A percentile compares a stretch with the other conserved stretches of the same genome.
Evolutionary conservation across 2,888 invertebrate species (phyloP).

Genomic region (Brenthis daphne): DNA sequence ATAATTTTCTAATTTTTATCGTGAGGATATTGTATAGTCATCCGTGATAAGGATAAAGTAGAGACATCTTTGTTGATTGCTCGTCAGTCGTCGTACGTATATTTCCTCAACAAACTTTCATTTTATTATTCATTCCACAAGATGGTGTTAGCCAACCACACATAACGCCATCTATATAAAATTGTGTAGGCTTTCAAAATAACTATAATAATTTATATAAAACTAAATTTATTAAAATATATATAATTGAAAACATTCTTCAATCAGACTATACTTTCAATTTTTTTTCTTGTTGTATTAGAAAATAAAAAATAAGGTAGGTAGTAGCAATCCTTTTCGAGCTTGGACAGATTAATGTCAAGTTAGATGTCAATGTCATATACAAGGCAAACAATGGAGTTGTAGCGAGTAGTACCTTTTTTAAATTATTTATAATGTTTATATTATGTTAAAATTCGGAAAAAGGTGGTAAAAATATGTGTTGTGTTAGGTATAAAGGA

Average conservation of each 20-base stretch:
- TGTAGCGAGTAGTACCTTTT: constrained; percentile 11
- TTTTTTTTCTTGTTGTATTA: background rate
- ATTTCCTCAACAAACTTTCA: too few species aligned
- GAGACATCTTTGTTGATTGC: background rate
- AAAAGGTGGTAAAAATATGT: background rate
- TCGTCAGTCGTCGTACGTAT: background rate
- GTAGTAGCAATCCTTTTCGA: background rate
- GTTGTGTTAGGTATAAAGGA: background rate
- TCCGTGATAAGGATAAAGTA: background rate
- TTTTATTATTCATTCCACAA: background rate
- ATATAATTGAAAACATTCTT: too few species aligned
- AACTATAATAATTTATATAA: too few species aligned
- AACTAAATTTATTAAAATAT: background rate
- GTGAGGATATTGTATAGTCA: too few species aligned
- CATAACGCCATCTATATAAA: constrained; percentile 2
- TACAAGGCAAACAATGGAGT: constrained; percentile 32
- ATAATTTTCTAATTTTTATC: too few species aligned
- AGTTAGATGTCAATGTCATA: constrained; percentile 21
- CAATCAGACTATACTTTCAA: too few species aligned
- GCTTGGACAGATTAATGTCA: constrained; percentile 1
- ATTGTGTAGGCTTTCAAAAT: background rate
- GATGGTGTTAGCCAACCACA: background rate
- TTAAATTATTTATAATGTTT: constrained; percentile 11
- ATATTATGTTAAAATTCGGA: constrained; percentile 4
- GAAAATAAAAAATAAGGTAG: background rate